A percentile compares a stretch with the other conserved stretches of the same genome.
Evolutionary conservation across 2,113 vertebrate species (phyloP).

Genomic region (Carettochelys insculpta): DNA sequence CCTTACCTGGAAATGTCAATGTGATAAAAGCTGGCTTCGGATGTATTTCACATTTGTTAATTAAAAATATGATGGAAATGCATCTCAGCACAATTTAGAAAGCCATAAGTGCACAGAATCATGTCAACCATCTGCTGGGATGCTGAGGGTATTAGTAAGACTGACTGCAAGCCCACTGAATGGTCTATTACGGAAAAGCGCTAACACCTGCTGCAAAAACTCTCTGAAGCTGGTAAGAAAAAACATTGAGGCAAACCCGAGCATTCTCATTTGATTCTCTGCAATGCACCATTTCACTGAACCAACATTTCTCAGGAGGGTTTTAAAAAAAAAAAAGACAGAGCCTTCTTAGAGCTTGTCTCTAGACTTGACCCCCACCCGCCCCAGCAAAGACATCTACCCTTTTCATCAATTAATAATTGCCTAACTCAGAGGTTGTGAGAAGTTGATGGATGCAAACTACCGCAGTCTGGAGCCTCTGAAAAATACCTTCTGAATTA

Average conservation of each 20-base stretch:
- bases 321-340: conserved; percentile 5
- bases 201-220: conserved; percentile 45
- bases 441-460: not conserved
- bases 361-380: not conserved
- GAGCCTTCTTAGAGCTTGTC: not conserved
- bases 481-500: not conserved
- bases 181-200: conserved; percentile 32
- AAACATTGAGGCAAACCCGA: conserved; percentile 24
- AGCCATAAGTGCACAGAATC: conserved; percentile 32
- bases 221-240: not conserved
- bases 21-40: not conserved
- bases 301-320: conserved; percentile 31
- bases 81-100: conserved; percentile 36
- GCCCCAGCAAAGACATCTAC: conserved; percentile 25
- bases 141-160: conserved; percentile 44
- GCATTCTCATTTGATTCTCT: not conserved
- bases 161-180: conserved; percentile 42
- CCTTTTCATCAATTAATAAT: conserved; percentile 7
- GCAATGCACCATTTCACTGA: conserved; percentile 44
- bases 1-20: conserved; percentile 8
- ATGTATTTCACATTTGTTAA: conserved; percentile 42
- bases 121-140: conserved; percentile 46
- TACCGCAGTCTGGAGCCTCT: not conserved
- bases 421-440: conserved; percentile 32
- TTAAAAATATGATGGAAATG: conserved; percentile 55